Percentiles rank a stretch among this genome's conserved stretches.
Evolutionary conservation across 2,888 invertebrate genomes (phyloP).

Genomic region (Ditula angustiorana): DNA sequence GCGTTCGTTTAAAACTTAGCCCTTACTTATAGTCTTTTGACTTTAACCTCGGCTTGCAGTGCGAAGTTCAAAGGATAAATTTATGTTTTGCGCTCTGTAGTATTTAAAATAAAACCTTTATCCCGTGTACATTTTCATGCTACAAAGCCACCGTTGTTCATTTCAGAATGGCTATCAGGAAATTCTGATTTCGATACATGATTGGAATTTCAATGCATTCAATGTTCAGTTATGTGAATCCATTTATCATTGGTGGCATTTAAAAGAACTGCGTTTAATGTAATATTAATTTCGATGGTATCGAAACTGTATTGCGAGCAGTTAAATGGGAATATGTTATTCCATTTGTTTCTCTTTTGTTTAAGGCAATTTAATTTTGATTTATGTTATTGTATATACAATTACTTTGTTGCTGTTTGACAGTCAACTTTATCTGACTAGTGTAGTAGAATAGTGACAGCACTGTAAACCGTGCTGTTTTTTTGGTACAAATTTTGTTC

Average conservation of each 20-base stretch:
- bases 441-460: neutral
- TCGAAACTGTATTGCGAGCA: neutral
- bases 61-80: too few relatives aligned
- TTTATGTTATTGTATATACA: too few relatives aligned
- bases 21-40: too few relatives aligned
- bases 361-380: too few relatives aligned
- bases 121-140: conserved; percentile 7
- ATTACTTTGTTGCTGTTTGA: neutral
- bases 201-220: conserved; percentile 4
- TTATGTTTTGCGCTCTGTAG: too few relatives aligned
- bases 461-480: neutral
- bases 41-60: too few relatives aligned
- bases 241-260: neutral
- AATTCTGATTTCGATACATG: conserved; percentile 25
- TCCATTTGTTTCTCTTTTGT: too few relatives aligned
- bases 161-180: conserved; percentile 20
- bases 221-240: conserved; percentile 45
- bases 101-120: neutral
- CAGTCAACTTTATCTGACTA: neutral
- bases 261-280: too few relatives aligned
- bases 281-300: too few relatives aligned
- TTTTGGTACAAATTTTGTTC: too few relatives aligned
- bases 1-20: too few relatives aligned
- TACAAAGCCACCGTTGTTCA: conserved; percentile 15
- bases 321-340: neutral